phyloP scores from a whole-genome alignment of 2,113 vertebrate species.

The Osmerus mordax region DNA sequence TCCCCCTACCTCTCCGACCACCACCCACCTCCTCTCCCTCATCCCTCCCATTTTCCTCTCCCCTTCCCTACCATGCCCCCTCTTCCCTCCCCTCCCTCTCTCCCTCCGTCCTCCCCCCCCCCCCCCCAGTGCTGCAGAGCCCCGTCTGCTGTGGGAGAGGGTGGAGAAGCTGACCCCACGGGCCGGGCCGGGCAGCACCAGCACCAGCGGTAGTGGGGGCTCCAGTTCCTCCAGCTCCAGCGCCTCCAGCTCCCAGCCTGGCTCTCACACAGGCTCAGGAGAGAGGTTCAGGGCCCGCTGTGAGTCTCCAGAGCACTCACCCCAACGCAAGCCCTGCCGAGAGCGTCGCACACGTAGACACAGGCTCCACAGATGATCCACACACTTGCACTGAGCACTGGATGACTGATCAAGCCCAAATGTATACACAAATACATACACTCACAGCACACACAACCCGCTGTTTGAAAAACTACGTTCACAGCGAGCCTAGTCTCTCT shows the following conservation, averaged over 20 bases:
- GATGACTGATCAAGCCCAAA: background rate
- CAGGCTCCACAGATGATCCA: background rate
- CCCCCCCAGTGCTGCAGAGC: slow-evolving; percentile 79
- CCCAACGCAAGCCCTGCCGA: background rate
- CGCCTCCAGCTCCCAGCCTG: slow-evolving; percentile 88
- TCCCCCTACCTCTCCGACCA: background rate
- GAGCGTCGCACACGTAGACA: background rate
- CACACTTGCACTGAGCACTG: background rate
- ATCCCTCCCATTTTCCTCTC: background rate
- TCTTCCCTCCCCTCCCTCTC: background rate
- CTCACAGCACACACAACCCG: background rate
- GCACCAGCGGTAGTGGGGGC: slow-evolving; percentile 51
- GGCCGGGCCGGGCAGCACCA: slow-evolving; percentile 68
- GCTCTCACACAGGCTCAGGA: slow-evolving; percentile 91
- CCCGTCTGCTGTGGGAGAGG: slow-evolving; percentile 91
- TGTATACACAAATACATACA: background rate
- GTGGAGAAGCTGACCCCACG: slow-evolving; percentile 91
- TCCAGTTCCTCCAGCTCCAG: slow-evolving; percentile 92
- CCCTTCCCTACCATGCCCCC: background rate
- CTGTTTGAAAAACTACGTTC: no score
- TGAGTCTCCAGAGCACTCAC: slow-evolving; percentile 64
- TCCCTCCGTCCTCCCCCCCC: background rate
- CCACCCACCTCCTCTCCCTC: background rate
- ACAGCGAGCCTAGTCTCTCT: no score
- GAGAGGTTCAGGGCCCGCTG: slow-evolving; percentile 91